These are phyloP conservation scores for Platycheirus albimanus DNA, from an alignment of 2,888 invertebrate genomes.

Conservation along the genomic window DNA sequence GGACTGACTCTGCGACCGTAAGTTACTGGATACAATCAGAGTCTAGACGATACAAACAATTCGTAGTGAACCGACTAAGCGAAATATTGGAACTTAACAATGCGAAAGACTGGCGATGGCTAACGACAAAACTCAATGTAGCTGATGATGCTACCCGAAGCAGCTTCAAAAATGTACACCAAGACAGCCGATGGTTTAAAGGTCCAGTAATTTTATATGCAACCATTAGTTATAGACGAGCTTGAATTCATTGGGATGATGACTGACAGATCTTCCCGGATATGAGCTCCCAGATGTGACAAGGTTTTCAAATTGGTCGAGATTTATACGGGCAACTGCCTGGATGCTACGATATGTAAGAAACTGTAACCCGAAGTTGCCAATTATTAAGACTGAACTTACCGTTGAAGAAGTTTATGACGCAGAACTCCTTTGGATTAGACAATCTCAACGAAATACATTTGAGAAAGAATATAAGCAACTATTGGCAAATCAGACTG, in stretches of 20 bases:
- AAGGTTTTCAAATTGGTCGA: neutral
- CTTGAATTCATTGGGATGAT: neutral
- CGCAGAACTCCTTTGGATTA: too few relatives aligned
- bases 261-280: neutral
- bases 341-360: constrained; percentile 14
- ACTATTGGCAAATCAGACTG: too few relatives aligned
- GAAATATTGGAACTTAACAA: constrained; percentile 48
- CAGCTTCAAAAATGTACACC: neutral
- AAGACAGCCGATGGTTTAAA: constrained; percentile 3
- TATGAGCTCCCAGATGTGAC: neutral
- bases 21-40: too few relatives aligned
- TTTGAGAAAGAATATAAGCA: too few relatives aligned
- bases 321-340: neutral
- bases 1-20: too few relatives aligned
- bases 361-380: too few relatives aligned
- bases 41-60: too few relatives aligned
- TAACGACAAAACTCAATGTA: constrained; percentile 20
- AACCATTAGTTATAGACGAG: neutral
- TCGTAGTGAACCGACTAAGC: too few relatives aligned
- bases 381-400: too few relatives aligned
- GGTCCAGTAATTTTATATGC: constrained; percentile 9
- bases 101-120: constrained; percentile 22
- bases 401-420: too few relatives aligned
- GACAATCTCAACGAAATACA: too few relatives aligned
- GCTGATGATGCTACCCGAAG: constrained; percentile 23